Evolutionary conservation across 2,888 invertebrate genomes (phyloP).

Genomic region (Mesochorus sp.): DNA sequence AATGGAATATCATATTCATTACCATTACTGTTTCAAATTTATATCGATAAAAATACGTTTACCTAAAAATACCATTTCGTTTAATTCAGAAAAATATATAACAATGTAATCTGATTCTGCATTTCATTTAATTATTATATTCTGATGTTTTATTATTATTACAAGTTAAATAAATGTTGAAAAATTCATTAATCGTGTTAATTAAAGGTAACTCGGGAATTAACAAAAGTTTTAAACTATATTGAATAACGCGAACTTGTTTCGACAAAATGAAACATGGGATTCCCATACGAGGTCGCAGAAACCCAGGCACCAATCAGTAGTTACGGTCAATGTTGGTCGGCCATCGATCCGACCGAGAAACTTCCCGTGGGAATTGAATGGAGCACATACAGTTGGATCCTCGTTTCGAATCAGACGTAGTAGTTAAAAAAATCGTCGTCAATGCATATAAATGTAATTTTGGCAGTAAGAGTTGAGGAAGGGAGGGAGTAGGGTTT

Average conservation of each 20-base stretch:
- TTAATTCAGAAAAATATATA: too few species aligned
- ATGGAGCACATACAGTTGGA: slow-evolving; percentile 19
- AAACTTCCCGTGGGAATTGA: slow-evolving; percentile 36
- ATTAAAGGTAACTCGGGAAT: too few species aligned
- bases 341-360: slow-evolving; percentile 39
- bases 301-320: slow-evolving; percentile 17
- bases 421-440: slow-evolving; percentile 5
- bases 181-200: too few species aligned
- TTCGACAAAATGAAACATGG: slow-evolving; percentile 27
- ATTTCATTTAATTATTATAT: too few species aligned
- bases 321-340: slow-evolving; percentile 50
- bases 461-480: too few species aligned
- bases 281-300: slow-evolving; percentile 27
- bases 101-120: too few species aligned
- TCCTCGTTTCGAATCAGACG: slow-evolving; percentile 4
- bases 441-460: neutral
- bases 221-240: slow-evolving; percentile 27
- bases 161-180: too few species aligned
- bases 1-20: too few species aligned
- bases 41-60: too few species aligned
- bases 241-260: slow-evolving; percentile 36
- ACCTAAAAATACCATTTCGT: too few species aligned
- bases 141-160: neutral
- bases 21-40: too few species aligned
- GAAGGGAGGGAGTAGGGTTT: too few species aligned